Percentiles rank a stretch among this genome's conserved stretches.
These are phyloP conservation scores for Isurus oxyrinchus DNA, from an alignment of 2,113 vertebrate genomes.

Conservation along the genomic window DNA sequence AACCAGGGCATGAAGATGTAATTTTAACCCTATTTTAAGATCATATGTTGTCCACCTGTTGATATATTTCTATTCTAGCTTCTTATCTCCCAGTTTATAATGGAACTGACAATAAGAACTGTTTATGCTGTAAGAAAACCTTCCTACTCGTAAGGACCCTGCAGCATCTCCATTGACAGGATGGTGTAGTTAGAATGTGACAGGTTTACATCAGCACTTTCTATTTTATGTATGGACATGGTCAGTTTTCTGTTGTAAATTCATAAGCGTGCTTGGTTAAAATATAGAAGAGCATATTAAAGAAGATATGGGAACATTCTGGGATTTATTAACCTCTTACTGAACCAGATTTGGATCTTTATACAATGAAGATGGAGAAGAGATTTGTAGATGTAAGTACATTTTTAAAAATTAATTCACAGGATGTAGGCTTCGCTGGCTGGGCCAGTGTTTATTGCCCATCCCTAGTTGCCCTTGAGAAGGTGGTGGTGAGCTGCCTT, in stretches of 20 bases:
- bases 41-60: neutral
- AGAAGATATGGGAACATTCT: neutral
- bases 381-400: neutral
- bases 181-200: neutral
- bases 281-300: neutral
- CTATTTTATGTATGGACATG: neutral
- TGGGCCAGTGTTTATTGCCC: too few species aligned
- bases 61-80: neutral
- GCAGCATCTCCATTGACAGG: neutral
- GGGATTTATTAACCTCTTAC: neutral
- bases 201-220: neutral
- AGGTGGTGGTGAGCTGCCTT: too few species aligned
- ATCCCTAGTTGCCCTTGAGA: too few species aligned
- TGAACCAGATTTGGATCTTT: neutral
- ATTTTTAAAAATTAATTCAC: neutral
- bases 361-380: neutral
- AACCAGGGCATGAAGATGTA: neutral
- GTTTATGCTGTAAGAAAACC: neutral
- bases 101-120: neutral
- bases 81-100: neutral
- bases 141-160: neutral
- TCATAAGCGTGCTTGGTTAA: neutral
- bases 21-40: neutral
- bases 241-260: neutral
- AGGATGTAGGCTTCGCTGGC: too few species aligned